These are phyloP conservation scores for Macroglossus sobrinus DNA, from an alignment of 2,113 vertebrate genomes.

Conservation along the genomic window DNA sequence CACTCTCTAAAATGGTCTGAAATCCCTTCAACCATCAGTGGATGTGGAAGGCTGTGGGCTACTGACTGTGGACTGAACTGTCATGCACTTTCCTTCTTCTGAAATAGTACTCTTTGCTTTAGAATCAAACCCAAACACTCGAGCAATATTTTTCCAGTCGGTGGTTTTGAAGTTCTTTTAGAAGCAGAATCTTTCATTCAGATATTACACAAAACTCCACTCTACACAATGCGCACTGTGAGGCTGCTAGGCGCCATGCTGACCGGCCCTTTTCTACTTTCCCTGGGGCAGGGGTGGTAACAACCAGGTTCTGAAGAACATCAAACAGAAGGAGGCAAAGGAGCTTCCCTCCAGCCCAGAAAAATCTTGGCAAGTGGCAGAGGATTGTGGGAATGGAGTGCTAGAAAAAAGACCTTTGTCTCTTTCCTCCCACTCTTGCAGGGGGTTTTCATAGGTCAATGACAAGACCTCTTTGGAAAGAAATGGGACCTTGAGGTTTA, in stretches of 20 bases:
- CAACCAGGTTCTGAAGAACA: not conserved
- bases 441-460: not conserved
- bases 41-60: not conserved
- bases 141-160: not conserved
- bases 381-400: not conserved
- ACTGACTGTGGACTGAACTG: too few relatives aligned
- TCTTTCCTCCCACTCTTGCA: not conserved
- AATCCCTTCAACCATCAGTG: not conserved
- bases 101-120: not conserved
- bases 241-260: not conserved
- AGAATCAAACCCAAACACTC: not conserved
- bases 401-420: not conserved
- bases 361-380: not conserved
- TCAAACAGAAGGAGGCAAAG: not conserved
- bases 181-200: not conserved
- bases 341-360: not conserved
- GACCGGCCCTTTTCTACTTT: fast-evolving
- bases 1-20: not conserved
- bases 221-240: fast-evolving
- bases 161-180: not conserved
- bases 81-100: not conserved
- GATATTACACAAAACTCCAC: not conserved
- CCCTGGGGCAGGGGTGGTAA: too few relatives aligned
- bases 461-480: not conserved
- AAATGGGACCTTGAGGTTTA: not conserved